Conservation (phyloP, 2,888 invertebrate genomes). For the Cheilosia urbana region DNA sequence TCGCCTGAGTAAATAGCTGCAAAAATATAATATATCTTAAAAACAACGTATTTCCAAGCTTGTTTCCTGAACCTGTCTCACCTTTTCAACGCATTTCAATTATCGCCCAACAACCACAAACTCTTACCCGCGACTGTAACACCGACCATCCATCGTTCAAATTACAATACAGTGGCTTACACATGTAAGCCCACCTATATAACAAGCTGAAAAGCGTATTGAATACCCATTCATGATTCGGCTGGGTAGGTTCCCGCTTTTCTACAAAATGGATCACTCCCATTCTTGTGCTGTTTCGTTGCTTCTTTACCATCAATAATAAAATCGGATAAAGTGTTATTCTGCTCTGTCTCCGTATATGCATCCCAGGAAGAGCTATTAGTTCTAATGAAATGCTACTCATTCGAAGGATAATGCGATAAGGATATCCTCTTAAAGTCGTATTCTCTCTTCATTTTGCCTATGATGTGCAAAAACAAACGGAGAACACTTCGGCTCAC, state of each 20-base stretch:
- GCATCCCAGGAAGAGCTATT: slow-evolving; percentile 44
- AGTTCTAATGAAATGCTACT: slow-evolving; percentile 68
- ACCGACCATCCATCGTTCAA: no score
- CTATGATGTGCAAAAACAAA: slow-evolving; percentile 3
- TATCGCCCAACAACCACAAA: no score
- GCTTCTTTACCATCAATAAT: neutral
- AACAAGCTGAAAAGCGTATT: no score
- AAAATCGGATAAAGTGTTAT: slow-evolving; percentile 15
- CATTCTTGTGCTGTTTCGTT: neutral
- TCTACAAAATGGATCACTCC: slow-evolving; percentile 33
- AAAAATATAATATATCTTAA: no score
- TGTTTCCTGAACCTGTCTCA: no score
- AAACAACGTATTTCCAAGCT: no score
- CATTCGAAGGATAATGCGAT: slow-evolving; percentile 71
- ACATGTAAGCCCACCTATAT: no score
- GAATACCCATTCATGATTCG: no score
- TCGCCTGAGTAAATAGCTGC: no score
- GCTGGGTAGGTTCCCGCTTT: neutral
- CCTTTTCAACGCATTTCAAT: no score
- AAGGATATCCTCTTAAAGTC: slow-evolving; percentile 53
- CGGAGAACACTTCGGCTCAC: slow-evolving; percentile 18
- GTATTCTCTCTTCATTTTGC: slow-evolving; percentile 19
- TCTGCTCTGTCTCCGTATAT: neutral
- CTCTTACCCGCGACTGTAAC: no score
- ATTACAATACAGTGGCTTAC: no score